Evolutionary conservation across 2,797 vertebrate genomes (phyloP), one percentile per base, ranked within the genome.

Genomic region (Eulemur rubriventer): DNA sequence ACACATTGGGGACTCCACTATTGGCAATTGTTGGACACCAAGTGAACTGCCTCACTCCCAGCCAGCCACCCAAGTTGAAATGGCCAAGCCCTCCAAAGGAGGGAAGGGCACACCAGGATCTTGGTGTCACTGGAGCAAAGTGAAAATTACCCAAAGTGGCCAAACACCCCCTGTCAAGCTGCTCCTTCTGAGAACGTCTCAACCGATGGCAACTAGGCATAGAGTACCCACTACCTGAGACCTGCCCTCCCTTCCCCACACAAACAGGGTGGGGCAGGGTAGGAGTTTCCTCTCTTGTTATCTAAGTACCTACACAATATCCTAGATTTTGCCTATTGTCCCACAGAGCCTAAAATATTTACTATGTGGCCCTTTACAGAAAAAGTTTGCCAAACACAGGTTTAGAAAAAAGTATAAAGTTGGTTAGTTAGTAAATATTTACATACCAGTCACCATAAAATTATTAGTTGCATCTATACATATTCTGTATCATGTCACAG

Each of bases 341-440:
- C 63, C 43, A 91, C 24, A 80, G 59, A 94, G n/a, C 22, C 55
- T 94, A 89, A 96, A 96, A 78, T 94, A 89, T 24, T 93, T 88
- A 92, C 43, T 70, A 84, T 87, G 72, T 96, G 59, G 48, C 33
- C 46, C 38, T 89, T 92, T 75, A 89, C 6, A 88, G 63, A 95
- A 94, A 94, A 82, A 33, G 30, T 17, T 61, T 96, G 43, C 61
- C 78, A 93, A 94, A 65, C 11, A 94, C 8, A 91, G 12, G 14
- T 91, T 91, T 50, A 65, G 61, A 28, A 65, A 35, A 30, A 61
- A 72, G 73, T 35, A 52, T 59, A 30, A 67, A 87, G 70, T 65
- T 9, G 41, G 78, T 78, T 88, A 75, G 30, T 80, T 81, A 91
- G 63, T 46, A 91, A 87, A 87, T 88, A 83, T 50, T 91, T 82